Conservation (phyloP, 1,140 invertebrate genomes). For the Druon quercuslanigerum region DNA sequence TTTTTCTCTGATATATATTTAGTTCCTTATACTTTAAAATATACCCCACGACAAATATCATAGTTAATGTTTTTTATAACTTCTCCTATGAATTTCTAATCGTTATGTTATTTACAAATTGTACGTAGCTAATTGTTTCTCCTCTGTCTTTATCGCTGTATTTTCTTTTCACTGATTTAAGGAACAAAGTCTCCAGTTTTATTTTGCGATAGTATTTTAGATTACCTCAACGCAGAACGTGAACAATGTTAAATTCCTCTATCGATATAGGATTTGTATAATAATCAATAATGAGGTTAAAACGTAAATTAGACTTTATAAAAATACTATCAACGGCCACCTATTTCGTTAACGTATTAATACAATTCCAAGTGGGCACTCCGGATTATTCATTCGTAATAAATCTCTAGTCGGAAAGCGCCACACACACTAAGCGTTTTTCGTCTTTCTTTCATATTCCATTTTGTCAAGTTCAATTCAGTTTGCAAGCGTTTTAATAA, state of each 20-base stretch:
- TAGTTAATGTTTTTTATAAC: slow-evolving; percentile 47
- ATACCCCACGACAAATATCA: slow-evolving; percentile 62
- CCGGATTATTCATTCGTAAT: not conserved
- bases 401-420: not conserved
- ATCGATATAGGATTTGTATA: slow-evolving; percentile 30
- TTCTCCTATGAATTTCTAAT: slow-evolving; percentile 37
- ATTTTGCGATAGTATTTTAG: slow-evolving; percentile 11
- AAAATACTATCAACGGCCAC: slow-evolving; percentile 65
- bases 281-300: slow-evolving; percentile 50
- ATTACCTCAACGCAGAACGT: slow-evolving; percentile 18
- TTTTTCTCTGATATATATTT: slow-evolving; percentile 39
- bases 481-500: not conserved
- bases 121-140: slow-evolving; percentile 47
- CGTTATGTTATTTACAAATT: slow-evolving; percentile 54
- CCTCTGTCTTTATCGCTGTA: slow-evolving; percentile 34
- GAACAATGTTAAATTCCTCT: slow-evolving; percentile 32
- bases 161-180: slow-evolving; percentile 34
- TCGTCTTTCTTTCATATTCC: slow-evolving; percentile 18
- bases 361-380: slow-evolving; percentile 42
- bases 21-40: slow-evolving; percentile 60
- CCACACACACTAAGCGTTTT: slow-evolving; percentile 10
- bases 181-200: slow-evolving; percentile 47
- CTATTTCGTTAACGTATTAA: slow-evolving; percentile 34
- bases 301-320: slow-evolving; percentile 65
- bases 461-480: slow-evolving; percentile 28